A percentile compares a stretch with the other conserved stretches of the same genome.
These are phyloP conservation scores for Drosophila azteca DNA, from an alignment of 1,140 invertebrate genomes.

Conservation along the genomic window DNA sequence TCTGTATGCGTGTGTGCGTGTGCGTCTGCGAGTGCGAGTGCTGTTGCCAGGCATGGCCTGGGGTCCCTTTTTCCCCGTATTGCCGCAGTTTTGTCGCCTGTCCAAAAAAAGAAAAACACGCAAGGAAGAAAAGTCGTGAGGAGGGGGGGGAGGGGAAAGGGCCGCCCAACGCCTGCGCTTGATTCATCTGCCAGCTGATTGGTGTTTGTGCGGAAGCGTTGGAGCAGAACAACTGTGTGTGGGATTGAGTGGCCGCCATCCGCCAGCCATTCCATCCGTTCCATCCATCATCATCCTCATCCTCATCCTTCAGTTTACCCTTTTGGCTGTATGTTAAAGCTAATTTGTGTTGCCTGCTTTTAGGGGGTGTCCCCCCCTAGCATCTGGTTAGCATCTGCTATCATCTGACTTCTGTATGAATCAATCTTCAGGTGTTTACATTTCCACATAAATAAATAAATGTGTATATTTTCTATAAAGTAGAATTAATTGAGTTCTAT, in stretches of 20 bases:
- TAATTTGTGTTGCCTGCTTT: slow-evolving; percentile 32
- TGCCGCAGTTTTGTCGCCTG: slow-evolving; percentile 58
- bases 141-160: slow-evolving; percentile 13
- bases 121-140: background rate
- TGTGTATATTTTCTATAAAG: too few species aligned
- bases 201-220: slow-evolving; percentile 63
- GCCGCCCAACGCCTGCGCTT: slow-evolving; percentile 62
- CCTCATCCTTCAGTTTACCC: slow-evolving; percentile 18
- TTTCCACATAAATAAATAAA: background rate
- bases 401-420: too few species aligned
- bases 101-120: slow-evolving; percentile 37
- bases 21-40: slow-evolving; percentile 31
- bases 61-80: slow-evolving; percentile 11
- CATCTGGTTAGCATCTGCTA: too few species aligned
- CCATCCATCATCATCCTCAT: too few species aligned
- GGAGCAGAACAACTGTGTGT: slow-evolving; percentile 47
- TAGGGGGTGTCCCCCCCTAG: background rate
- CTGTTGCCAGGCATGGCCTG: slow-evolving; percentile 54
- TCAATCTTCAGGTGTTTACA: too few species aligned
- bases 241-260: slow-evolving; percentile 47
- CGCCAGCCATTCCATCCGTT: background rate
- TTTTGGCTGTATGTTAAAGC: slow-evolving; percentile 21
- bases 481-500: background rate
- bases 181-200: slow-evolving; percentile 65
- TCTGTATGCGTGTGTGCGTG: slow-evolving; percentile 37